Conservation (phyloP, 2,888 invertebrate genomes). For the Zaprionus lineosus region DNA sequence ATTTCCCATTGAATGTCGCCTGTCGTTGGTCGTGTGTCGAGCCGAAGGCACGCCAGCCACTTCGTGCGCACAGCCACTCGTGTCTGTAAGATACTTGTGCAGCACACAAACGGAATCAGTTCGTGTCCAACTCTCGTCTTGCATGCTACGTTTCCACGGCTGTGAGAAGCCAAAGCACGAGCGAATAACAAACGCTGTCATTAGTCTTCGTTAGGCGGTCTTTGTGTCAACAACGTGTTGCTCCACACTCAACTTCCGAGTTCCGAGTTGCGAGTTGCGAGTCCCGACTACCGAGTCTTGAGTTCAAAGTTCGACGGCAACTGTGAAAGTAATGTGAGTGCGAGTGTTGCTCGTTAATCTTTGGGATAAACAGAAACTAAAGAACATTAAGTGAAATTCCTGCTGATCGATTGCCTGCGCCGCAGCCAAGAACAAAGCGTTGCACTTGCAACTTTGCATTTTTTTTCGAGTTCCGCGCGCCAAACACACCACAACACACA, state of each 20-base stretch:
- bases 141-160: constrained; percentile 29
- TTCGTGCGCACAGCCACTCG: constrained; percentile 23
- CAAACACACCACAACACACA: too few relatives aligned
- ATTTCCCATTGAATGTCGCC: too few relatives aligned
- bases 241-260: constrained; percentile 42
- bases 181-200: constrained; percentile 45
- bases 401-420: too few relatives aligned
- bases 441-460: too few relatives aligned
- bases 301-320: too few relatives aligned
- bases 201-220: constrained; percentile 81
- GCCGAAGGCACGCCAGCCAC: constrained; percentile 20
- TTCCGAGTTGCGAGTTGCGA: constrained; percentile 4
- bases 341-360: constrained; percentile 43
- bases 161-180: constrained; percentile 7
- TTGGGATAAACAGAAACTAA: constrained; percentile 16
- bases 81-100: constrained; percentile 14
- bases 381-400: too few relatives aligned
- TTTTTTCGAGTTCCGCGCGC: constrained; percentile 3
- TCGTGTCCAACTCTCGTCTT: constrained; percentile 45
- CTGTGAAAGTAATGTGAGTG: constrained; percentile 16
- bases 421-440: too few relatives aligned
- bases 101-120: constrained; percentile 45
- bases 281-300: too few relatives aligned
- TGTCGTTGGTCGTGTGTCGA: not conserved
- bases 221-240: constrained; percentile 82